Percentiles rank a stretch among this genome's conserved stretches.
These are phyloP conservation scores for Microtus oregoni DNA, from an alignment of 2,113 vertebrate genomes.

Conservation along the genomic window DNA sequence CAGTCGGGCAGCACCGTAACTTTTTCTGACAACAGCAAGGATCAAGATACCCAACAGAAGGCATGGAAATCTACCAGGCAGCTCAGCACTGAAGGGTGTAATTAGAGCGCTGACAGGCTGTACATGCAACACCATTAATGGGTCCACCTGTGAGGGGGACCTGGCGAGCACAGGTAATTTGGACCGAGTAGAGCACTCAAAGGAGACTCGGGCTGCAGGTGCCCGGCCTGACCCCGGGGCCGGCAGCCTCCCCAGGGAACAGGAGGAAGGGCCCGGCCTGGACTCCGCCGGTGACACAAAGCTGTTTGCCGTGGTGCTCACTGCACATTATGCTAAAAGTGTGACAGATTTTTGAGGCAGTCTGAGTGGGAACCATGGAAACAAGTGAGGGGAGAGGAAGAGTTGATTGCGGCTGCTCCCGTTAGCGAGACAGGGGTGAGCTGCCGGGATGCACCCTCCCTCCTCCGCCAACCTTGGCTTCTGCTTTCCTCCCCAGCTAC, in stretches of 20 bases:
- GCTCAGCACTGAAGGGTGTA: conserved; percentile 54
- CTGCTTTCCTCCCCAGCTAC: background rate
- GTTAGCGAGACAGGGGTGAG: background rate
- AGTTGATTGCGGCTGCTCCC: conserved; percentile 55
- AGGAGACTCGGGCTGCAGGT: conserved; percentile 32
- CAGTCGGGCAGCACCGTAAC: background rate
- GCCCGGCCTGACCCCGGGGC: conserved; percentile 40
- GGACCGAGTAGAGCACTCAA: conserved; percentile 55
- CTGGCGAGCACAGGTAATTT: conserved; percentile 55
- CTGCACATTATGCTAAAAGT: conserved; percentile 74
- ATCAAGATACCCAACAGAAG: conserved; percentile 52
- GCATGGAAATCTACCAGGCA: conserved; percentile 45
- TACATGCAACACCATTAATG: conserved; percentile 20
- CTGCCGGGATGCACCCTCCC: background rate
- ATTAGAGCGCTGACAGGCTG: conserved; percentile 68
- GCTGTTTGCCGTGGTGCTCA: conserved; percentile 58
- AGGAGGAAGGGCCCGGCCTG: conserved; percentile 53
- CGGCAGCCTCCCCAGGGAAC: conserved; percentile 37
- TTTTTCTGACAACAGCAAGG: conserved; percentile 48
- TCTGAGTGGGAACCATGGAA: conserved; percentile 79
- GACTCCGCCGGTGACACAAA: conserved; percentile 48
- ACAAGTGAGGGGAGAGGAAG: conserved; percentile 73
- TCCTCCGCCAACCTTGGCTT: background rate
- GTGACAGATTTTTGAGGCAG: conserved; percentile 78
- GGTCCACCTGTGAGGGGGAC: conserved; percentile 68